phyloP scores from a whole-genome alignment of 2,113 vertebrate genomes.

The Epinephelus cyanopodus region DNA sequence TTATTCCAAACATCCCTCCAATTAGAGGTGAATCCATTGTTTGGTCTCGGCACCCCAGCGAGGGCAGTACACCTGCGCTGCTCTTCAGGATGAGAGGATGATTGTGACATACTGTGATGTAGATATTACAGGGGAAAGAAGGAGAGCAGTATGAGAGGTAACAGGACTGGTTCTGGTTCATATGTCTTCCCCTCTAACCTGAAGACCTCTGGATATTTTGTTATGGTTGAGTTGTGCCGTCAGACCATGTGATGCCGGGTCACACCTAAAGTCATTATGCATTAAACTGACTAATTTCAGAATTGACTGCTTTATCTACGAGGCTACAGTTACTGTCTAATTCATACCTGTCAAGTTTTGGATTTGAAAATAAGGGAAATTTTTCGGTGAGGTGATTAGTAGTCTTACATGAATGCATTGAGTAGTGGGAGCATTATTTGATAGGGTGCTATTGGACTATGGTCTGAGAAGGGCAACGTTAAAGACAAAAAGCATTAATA shows the following conservation, averaged over 20 bases:
- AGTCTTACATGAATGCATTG: too few relatives aligned
- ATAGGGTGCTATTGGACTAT: too few relatives aligned
- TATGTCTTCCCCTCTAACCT: conserved; percentile 19
- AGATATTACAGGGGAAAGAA: background rate
- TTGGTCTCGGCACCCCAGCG: conserved; percentile 13
- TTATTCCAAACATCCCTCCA: conserved; percentile 61
- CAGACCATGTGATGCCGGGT: background rate
- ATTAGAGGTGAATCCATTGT: conserved; percentile 57
- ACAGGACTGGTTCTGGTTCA: background rate
- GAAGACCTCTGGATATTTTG: conserved; percentile 4
- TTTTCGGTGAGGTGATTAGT: too few relatives aligned
- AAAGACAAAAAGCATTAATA: too few relatives aligned
- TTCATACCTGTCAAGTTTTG: too few relatives aligned
- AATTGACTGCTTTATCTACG: conserved; percentile 12
- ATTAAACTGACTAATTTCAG: conserved; percentile 5
- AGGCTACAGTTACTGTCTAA: background rate
- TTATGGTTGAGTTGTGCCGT: background rate
- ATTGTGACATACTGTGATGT: background rate
- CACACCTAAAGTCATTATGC: conserved; percentile 8
- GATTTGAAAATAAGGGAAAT: too few relatives aligned
- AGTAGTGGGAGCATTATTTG: too few relatives aligned
- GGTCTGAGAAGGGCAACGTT: too few relatives aligned
- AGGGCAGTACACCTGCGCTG: conserved; percentile 33
- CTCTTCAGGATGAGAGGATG: conserved; percentile 3
- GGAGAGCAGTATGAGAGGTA: too few relatives aligned